Conservation (phyloP, 1,140 invertebrate species). For the Drosophila carrolli region DNA sequence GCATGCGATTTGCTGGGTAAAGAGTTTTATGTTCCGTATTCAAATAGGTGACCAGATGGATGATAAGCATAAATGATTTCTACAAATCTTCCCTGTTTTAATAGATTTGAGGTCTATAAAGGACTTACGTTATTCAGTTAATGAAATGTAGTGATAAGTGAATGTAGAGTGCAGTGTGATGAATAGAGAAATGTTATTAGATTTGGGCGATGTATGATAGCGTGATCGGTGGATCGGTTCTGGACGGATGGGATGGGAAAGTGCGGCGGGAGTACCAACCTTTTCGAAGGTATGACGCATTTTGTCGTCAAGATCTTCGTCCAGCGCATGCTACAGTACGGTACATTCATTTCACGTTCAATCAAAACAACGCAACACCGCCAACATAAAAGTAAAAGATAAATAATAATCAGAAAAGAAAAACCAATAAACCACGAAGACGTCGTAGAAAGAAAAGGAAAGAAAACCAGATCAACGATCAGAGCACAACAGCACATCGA, state of each 20-base stretch:
- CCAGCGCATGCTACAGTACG: conserved; percentile 72
- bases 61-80: no score
- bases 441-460: conserved; percentile 16
- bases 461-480: conserved; percentile 46
- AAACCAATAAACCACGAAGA: background rate
- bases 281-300: conserved; percentile 88
- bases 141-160: background rate
- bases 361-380: conserved; percentile 26
- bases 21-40: background rate
- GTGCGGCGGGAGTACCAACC: conserved; percentile 85
- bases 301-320: conserved; percentile 84
- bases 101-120: background rate
- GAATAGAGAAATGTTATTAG: conserved; percentile 2
- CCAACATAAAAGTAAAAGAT: background rate
- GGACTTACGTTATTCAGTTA: background rate
- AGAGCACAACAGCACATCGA: conserved; percentile 61
- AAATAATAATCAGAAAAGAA: background rate
- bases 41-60: no score
- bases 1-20: background rate
- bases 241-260: background rate
- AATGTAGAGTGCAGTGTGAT: conserved; percentile 2
- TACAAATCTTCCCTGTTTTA: background rate
- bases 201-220: background rate
- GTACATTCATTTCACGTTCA: conserved; percentile 55
- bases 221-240: no score